phyloP scores from a whole-genome alignment of 2,113 vertebrate species.

The Xenopus laevis region DNA sequence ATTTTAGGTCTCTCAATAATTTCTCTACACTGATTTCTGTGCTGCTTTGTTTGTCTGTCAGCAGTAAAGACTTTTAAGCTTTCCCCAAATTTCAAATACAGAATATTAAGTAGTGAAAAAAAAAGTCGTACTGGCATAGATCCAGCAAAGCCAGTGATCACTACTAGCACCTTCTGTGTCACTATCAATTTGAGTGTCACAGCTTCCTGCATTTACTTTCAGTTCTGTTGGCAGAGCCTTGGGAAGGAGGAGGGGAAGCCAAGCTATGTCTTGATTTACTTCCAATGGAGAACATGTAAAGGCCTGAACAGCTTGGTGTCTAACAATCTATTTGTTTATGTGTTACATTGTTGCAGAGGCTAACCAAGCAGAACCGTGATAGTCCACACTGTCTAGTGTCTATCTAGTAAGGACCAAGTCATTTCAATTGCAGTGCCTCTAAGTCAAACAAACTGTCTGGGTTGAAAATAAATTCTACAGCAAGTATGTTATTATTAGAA shows the following conservation, averaged over 20 bases:
- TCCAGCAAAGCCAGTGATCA: slow-evolving; percentile 28
- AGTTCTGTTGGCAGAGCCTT: slow-evolving; percentile 28
- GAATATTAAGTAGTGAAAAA: slow-evolving; percentile 35
- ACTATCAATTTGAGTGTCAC: slow-evolving; percentile 39
- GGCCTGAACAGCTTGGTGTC: background rate
- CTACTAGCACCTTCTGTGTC: slow-evolving; percentile 44
- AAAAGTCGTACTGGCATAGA: slow-evolving; percentile 26
- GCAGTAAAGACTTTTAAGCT: slow-evolving; percentile 30
- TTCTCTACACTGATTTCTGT: slow-evolving; percentile 34
- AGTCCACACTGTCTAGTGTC: no score
- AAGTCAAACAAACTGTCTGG: no score
- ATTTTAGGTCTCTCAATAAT: slow-evolving; percentile 36
- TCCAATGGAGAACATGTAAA: slow-evolving; percentile 25
- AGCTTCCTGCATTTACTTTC: slow-evolving; percentile 25
- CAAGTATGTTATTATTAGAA: no score
- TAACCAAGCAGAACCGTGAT: no score
- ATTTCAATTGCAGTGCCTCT: no score
- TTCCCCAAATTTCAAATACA: slow-evolving; percentile 18
- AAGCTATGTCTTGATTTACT: slow-evolving; percentile 27
- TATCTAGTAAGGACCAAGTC: no score
- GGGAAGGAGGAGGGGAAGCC: slow-evolving; percentile 2
- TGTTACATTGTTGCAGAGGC: no score
- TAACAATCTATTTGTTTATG: no score
- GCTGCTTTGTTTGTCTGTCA: slow-evolving; percentile 39
- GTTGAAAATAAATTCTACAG: no score